phyloP scores from a whole-genome alignment of 2,113 vertebrate species.

The Boleophthalmus pectinirostris region DNA sequence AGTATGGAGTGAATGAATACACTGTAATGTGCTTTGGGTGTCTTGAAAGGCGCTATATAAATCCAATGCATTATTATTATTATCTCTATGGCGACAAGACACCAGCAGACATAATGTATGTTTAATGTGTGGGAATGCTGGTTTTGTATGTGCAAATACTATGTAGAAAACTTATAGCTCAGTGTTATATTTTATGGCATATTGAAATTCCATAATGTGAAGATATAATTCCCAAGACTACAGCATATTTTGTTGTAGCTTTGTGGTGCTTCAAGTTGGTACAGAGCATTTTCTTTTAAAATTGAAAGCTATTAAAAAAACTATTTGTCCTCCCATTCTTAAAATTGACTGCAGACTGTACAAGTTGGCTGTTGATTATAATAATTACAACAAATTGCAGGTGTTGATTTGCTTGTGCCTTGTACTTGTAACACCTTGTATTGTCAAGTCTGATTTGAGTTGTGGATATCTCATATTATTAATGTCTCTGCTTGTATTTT shows the following conservation, averaged over 20 bases:
- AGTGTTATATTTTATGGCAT: too few relatives aligned
- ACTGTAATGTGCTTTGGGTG: too few relatives aligned
- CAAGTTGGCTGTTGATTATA: neutral
- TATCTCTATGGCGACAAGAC: neutral
- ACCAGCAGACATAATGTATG: neutral
- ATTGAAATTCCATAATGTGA: neutral
- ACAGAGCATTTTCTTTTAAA: neutral
- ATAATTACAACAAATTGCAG: conserved; percentile 32
- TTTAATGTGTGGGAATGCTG: neutral
- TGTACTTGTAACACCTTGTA: conserved; percentile 9
- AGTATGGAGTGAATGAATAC: too few relatives aligned
- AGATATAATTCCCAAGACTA: too few relatives aligned
- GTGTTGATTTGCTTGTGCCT: conserved; percentile 7
- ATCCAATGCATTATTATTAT: too few relatives aligned
- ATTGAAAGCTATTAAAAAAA: neutral
- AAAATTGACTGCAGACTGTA: neutral
- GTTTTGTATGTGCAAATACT: neutral
- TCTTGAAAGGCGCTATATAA: too few relatives aligned
- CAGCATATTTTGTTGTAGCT: too few relatives aligned
- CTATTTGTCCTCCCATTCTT: neutral
- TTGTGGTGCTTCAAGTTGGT: neutral
- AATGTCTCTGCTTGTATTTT: conserved; percentile 11
- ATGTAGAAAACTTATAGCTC: too few relatives aligned
- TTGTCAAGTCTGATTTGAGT: conserved; percentile 9
- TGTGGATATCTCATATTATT: neutral